Evolutionary conservation across 1,140 invertebrate species (phyloP), one percentile per base, ranked within the genome.

Genomic region (Melitaea cinxia): DNA sequence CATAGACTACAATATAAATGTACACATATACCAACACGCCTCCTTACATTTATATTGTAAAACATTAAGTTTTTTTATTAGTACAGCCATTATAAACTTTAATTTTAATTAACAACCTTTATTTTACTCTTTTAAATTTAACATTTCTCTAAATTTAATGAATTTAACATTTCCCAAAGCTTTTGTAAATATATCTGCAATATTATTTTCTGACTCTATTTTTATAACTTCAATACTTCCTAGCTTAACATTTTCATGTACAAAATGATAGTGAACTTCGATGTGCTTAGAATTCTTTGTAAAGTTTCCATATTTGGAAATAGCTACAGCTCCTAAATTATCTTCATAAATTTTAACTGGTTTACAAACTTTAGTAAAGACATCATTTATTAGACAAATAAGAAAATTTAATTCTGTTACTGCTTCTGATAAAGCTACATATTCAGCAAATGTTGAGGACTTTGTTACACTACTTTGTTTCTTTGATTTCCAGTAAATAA

Each of bases 401-500:
- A 75, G 56, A 50, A 77, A 77, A 53, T 71, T 28, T 52, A 77
- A 10, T 71, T 78, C 71, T 63, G 75, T 74, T 1, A 74, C 75
- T 45, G 73, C 72, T 12, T 78, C 70, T 15, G 76, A 74, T 7
- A 76, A 19, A 42, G 71, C 73, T 28, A 62, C 57, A 62, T 83
- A 83, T 61, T 83, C 78, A 33, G 78, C 75, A 63, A 72, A 72
- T 14, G 75, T 78, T 52, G 73, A 82, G 59, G 52, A 74, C 60
- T 75, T 83, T 35, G 74, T 75, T 42, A 81, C 77, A 35, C 42
- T 64, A 64, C 19, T 76, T 74, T 79, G 77, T 73, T 86, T 81
- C 52, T 49, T 61, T 54, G 74, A 64, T 78, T 78, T 80, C 80
- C 82, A 88, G 57, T 64, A 80, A 58, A 85, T 76, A 59, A 72